A percentile compares a stretch with the other conserved stretches of the same genome.
phyloP scores from a whole-genome alignment of 37 sponge, comb jelly and placozoan species.

The Beroe forskalii region DNA sequence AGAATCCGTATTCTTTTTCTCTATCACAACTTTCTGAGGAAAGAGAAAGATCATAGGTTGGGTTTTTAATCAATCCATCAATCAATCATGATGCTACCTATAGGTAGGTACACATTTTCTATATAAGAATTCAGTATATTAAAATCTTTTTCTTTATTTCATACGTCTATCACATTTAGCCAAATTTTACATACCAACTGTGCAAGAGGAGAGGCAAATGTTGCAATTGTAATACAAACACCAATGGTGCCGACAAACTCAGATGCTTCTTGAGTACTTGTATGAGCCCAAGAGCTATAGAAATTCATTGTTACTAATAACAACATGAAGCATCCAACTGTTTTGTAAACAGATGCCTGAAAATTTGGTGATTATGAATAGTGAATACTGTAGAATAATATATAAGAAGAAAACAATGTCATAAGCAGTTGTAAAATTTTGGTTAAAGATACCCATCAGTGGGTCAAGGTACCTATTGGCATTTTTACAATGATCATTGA shows the following conservation, averaged over 20 bases:
- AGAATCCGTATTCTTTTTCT: constrained; percentile 2
- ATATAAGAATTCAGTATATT: no score
- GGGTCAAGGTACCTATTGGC: no score
- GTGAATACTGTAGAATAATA: no score
- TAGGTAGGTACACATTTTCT: neutral
- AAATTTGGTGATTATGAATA: no score
- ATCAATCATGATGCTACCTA: neutral
- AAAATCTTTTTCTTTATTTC: no score
- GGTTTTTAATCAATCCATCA: neutral
- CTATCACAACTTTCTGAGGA: constrained; percentile 30
- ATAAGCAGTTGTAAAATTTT: no score
- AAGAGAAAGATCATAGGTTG: neutral
- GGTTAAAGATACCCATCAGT: no score
- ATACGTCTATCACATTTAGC: neutral
- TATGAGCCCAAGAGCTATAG: constrained; percentile 3
- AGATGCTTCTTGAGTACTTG: neutral
- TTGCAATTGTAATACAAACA: neutral
- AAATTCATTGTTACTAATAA: neutral
- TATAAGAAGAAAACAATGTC: no score
- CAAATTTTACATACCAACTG: neutral
- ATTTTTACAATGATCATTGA: no score
- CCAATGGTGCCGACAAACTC: constrained; percentile 27
- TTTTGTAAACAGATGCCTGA: constrained; percentile 30
- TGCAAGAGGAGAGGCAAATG: constrained; percentile 44
- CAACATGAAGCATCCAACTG: constrained; percentile 1